These are phyloP conservation scores for Anhinga anhinga DNA, from an alignment of 2,113 vertebrate genomes.

Conservation along the genomic window DNA sequence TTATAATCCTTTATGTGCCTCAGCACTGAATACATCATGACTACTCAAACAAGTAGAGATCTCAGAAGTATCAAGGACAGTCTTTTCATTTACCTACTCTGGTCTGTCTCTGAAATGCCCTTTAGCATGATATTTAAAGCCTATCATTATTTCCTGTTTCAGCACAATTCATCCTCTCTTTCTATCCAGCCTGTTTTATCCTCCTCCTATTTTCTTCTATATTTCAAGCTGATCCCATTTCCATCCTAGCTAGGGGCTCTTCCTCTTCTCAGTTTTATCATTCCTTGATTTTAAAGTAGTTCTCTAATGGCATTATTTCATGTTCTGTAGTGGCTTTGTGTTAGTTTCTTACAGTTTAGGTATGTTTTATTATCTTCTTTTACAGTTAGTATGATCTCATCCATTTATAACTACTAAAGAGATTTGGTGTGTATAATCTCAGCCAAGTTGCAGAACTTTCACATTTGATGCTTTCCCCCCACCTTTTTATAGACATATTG, in stretches of 20 bases:
- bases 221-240: not conserved
- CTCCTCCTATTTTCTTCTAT: not conserved
- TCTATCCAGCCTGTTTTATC: not conserved
- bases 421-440: not conserved
- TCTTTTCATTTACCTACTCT: not conserved
- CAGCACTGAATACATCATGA: not conserved
- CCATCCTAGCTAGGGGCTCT: not conserved
- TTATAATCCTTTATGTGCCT: not conserved
- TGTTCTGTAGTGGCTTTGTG: not conserved
- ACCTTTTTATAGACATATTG: not conserved
- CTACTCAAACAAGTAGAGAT: not conserved
- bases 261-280: not conserved
- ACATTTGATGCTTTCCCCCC: accelerated
- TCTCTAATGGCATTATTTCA: not conserved
- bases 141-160: not conserved
- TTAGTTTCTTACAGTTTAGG: not conserved
- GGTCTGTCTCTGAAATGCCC: not conserved
- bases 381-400: not conserved
- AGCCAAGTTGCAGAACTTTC: not conserved
- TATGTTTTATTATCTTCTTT: not conserved
- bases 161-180: not conserved
- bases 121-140: not conserved
- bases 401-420: not conserved
- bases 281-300: not conserved
- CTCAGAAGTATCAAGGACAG: not conserved